Conservation (phyloP, 2,888 invertebrate genomes). For the Orchestes rusci region DNA sequence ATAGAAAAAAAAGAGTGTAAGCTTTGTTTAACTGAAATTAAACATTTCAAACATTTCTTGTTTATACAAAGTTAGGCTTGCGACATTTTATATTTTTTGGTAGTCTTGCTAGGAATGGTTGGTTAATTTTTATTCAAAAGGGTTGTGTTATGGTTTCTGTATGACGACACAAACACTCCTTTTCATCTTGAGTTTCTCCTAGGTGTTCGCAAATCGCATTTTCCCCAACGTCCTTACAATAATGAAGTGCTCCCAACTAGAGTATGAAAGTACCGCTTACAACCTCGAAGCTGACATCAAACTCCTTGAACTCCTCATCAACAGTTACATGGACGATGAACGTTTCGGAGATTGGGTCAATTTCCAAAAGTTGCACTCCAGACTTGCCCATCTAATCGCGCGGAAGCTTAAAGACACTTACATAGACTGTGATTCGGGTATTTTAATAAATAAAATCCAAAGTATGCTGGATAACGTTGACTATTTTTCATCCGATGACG, state of each 20-base stretch:
- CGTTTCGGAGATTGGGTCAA: slow-evolving; percentile 51
- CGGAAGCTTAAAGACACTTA: slow-evolving; percentile 47
- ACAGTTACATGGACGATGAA: slow-evolving; percentile 61
- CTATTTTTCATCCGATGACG: slow-evolving; percentile 53
- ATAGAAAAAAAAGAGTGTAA: too few species aligned
- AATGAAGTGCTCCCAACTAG: slow-evolving; percentile 25
- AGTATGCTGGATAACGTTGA: slow-evolving; percentile 40
- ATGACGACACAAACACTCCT: too few species aligned
- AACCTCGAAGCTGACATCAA: slow-evolving; percentile 60
- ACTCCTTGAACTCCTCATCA: slow-evolving; percentile 60
- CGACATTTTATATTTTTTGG: too few species aligned
- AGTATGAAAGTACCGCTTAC: slow-evolving; percentile 45
- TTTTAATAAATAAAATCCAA: slow-evolving; percentile 27
- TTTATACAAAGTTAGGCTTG: too few species aligned
- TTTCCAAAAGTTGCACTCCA: slow-evolving; percentile 57
- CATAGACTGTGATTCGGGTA: slow-evolving; percentile 27
- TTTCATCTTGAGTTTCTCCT: too few species aligned
- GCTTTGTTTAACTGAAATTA: too few species aligned
- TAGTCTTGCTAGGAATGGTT: too few species aligned
- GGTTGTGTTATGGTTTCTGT: too few species aligned
- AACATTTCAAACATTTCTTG: too few species aligned
- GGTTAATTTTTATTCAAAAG: too few species aligned
- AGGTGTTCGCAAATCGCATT: slow-evolving; percentile 58
- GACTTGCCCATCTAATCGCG: slow-evolving; percentile 54
- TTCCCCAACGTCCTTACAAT: slow-evolving; percentile 53